Conservation (phyloP, 2,888 invertebrate species). For the Tetragnatha montana region DNA sequence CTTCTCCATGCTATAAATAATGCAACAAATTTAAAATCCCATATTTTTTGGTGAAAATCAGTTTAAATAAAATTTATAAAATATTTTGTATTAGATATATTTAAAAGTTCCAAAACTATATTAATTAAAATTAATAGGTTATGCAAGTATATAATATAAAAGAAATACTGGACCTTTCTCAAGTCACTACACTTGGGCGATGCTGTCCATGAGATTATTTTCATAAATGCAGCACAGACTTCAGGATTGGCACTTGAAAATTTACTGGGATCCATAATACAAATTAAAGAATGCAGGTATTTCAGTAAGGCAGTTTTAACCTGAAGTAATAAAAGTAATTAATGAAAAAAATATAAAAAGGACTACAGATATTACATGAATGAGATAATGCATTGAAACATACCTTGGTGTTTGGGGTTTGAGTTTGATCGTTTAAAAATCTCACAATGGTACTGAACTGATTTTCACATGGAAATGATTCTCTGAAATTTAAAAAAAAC, state of each 20-base stretch:
- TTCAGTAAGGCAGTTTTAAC: slow-evolving; percentile 78
- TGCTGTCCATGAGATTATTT: slow-evolving; percentile 85
- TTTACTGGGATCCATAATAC: slow-evolving; percentile 77
- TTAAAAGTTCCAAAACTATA: background rate
- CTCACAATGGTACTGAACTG: slow-evolving; percentile 81
- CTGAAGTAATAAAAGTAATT: slow-evolving; percentile 76
- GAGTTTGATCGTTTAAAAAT: slow-evolving; percentile 93
- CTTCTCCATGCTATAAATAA: slow-evolving; percentile 79
- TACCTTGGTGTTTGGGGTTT: slow-evolving; percentile 86
- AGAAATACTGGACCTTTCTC: slow-evolving; percentile 77
- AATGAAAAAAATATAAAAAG: background rate
- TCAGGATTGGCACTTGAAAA: slow-evolving; percentile 80
- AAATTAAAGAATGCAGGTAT: slow-evolving; percentile 77
- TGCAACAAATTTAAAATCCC: background rate
- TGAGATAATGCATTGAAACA: background rate
- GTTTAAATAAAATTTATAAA: background rate
- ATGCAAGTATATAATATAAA: background rate
- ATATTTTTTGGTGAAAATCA: background rate
- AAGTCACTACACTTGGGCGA: slow-evolving; percentile 83
- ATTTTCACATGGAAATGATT: slow-evolving; percentile 80
- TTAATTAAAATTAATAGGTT: background rate
- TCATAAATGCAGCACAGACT: slow-evolving; percentile 80
- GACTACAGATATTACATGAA: background rate
- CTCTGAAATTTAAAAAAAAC: slow-evolving; percentile 76
- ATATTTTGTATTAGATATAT: too few species aligned